Percentiles rank a stretch among this genome's conserved stretches.
phyloP scores from a whole-genome alignment of 2,888 invertebrate species.

The Nymphalis urticae region DNA sequence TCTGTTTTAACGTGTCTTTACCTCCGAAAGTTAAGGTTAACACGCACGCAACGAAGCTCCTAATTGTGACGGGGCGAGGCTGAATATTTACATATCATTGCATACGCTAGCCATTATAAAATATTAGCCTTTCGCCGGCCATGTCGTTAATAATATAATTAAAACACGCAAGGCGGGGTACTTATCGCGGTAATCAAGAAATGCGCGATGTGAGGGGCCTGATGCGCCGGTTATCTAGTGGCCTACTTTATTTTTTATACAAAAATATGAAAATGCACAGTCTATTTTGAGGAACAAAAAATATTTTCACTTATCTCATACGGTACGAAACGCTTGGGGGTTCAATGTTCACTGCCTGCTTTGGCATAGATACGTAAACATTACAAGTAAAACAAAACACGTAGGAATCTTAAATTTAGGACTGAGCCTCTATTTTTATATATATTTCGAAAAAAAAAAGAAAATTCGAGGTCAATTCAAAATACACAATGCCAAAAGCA shows the following conservation, averaged over 20 bases:
- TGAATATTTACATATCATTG: conserved; percentile 81
- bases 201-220: conserved; percentile 49
- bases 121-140: conserved; percentile 76
- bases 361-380: conserved; percentile 34
- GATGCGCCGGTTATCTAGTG: conserved; percentile 40
- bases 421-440: conserved; percentile 11
- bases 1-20: conserved; percentile 70
- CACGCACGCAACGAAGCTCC: conserved; percentile 70
- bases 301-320: conserved; percentile 35
- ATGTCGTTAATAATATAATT: conserved; percentile 81
- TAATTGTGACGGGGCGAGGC: conserved; percentile 72
- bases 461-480: conserved; percentile 21
- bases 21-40: conserved; percentile 72
- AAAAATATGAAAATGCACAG: conserved; percentile 37
- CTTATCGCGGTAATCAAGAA: conserved; percentile 75
- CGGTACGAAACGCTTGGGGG: conserved; percentile 36
- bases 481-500: conserved; percentile 14
- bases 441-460: conserved; percentile 18
- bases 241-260: conserved; percentile 41
- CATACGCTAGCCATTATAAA: conserved; percentile 77
- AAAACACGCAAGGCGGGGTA: conserved; percentile 79
- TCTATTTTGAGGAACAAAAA: conserved; percentile 36
- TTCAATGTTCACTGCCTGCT: conserved; percentile 31
- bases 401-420: conserved; percentile 25
- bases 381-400: conserved; percentile 26